Evolutionary conservation across 1,140 invertebrate genomes (phyloP), one percentile per base, ranked within the genome.

Genomic region (Phthorimaea operculella): DNA sequence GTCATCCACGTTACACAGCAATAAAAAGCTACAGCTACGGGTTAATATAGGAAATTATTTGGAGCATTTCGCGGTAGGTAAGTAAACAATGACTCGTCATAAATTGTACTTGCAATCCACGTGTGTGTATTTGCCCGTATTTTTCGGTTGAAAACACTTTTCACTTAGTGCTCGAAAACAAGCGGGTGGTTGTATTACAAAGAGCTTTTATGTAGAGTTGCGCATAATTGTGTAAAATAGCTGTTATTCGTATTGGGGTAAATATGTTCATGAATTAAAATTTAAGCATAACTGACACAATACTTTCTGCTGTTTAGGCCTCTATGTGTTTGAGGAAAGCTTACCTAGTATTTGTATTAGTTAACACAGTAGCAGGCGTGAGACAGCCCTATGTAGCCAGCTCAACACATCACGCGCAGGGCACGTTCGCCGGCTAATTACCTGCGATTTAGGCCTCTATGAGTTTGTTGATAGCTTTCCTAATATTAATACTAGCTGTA

Each of bases 371-470:
- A n/a, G n/a, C 66, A n/a, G n/a, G n/a, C n/a, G n/a, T n/a, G n/a
- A n/a, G n/a, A n/a, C n/a, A n/a, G n/a, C n/a, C n/a, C n/a, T 66
- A 74, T 71, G 70, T 70, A 74, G 57, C 66, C 65, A 57, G 61
- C 67, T 57, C 54, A 63, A 69, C 67, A 71, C 67, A 66, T 80
- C 77, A 78, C 67, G 68, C 59, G 57, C 74, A 74, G 64, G 44
- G 60, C 51, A 11, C n/a, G 39, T 50, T 55, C 52, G 49, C 42
- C 64, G 55, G 59, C 64, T 81, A 79, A 81, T 81, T 79, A 73
- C 76, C 66, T 72, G 66, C 69, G 68, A 75, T 80, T 76, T 78
- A 76, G 68, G 60, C 53, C 64, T n/a, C n/a, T n/a, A n/a, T n/a
- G n/a, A n/a, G n/a, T n/a, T n/a, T n/a, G n/a, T n/a, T n/a, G n/a